These are phyloP conservation scores for Camponotus floridanus DNA, from an alignment of 1,140 invertebrate genomes.

Conservation along the genomic window DNA sequence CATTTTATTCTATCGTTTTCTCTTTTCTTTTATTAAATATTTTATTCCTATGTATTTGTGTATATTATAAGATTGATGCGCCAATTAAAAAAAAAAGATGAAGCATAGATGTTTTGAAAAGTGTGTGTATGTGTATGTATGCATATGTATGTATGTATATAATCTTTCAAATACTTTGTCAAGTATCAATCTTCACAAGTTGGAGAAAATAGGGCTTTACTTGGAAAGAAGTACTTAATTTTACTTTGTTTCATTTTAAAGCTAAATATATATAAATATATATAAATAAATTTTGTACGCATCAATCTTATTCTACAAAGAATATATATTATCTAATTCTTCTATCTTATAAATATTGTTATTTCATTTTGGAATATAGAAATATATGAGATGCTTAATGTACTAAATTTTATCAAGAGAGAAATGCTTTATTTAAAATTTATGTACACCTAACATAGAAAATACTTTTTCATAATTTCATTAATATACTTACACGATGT, in stretches of 20 bases:
- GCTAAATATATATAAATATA: background rate
- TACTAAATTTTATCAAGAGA: background rate
- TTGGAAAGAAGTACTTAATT: background rate
- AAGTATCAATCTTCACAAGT: background rate
- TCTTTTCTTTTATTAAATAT: slow-evolving; percentile 21
- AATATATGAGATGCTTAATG: background rate
- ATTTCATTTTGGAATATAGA: background rate
- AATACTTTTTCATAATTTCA: background rate
- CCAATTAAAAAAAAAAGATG: background rate
- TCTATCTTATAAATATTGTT: background rate
- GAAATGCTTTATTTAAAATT: background rate
- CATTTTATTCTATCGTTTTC: background rate
- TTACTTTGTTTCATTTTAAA: background rate
- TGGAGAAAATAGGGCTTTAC: background rate
- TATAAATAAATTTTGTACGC: background rate
- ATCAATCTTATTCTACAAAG: background rate
- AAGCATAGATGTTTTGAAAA: background rate
- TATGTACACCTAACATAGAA: background rate
- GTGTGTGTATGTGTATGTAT: background rate
- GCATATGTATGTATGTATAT: background rate
- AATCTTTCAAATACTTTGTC: background rate
- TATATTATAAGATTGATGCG: slow-evolving; percentile 12
- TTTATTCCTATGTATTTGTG: slow-evolving; percentile 17
- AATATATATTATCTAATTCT: background rate
- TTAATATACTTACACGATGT: slow-evolving; percentile 18